phyloP scores from a whole-genome alignment of 1,140 invertebrate species.

The Neodiprion virginianus region DNA sequence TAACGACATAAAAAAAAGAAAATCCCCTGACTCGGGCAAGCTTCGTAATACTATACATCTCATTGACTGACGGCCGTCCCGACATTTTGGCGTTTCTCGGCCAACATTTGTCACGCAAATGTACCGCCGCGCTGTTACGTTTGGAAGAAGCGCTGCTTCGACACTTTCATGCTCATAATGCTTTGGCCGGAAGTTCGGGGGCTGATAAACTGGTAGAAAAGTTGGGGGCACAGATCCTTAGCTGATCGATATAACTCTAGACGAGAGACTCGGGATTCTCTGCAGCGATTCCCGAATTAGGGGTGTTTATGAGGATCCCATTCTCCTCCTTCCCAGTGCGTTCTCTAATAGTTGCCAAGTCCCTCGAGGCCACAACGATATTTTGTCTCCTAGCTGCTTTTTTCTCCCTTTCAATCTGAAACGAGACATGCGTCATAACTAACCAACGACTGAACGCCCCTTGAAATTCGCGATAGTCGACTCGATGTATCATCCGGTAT shows the following conservation, averaged over 20 bases:
- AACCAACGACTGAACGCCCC: neutral
- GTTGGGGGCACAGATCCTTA: too few species aligned
- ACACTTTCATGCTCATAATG: too few species aligned
- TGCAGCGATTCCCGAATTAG: constrained; percentile 41
- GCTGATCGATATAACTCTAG: constrained; percentile 16
- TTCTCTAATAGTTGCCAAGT: constrained; percentile 39
- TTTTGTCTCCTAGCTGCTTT: constrained; percentile 55
- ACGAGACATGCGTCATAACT: constrained; percentile 11
- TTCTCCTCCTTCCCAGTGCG: constrained; percentile 52
- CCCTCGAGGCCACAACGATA: constrained; percentile 41
- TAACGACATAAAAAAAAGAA: too few species aligned
- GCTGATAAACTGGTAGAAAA: too few species aligned
- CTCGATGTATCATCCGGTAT: neutral
- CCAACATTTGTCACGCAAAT: too few species aligned
- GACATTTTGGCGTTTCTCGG: too few species aligned
- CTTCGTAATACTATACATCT: too few species aligned
- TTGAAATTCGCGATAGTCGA: neutral
- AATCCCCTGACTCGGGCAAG: too few species aligned
- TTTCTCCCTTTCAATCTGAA: constrained; percentile 57
- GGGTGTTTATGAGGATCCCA: constrained; percentile 45
- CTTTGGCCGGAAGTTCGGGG: too few species aligned
- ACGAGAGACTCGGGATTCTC: constrained; percentile 46
- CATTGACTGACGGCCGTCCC: too few species aligned
- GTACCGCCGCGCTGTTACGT: too few species aligned
- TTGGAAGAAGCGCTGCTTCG: too few species aligned